A percentile compares a stretch with the other conserved stretches of the same genome.
These are phyloP conservation scores for Myrmophylax atrothorax DNA, from an alignment of 2,113 vertebrate genomes.

Conservation along the genomic window DNA sequence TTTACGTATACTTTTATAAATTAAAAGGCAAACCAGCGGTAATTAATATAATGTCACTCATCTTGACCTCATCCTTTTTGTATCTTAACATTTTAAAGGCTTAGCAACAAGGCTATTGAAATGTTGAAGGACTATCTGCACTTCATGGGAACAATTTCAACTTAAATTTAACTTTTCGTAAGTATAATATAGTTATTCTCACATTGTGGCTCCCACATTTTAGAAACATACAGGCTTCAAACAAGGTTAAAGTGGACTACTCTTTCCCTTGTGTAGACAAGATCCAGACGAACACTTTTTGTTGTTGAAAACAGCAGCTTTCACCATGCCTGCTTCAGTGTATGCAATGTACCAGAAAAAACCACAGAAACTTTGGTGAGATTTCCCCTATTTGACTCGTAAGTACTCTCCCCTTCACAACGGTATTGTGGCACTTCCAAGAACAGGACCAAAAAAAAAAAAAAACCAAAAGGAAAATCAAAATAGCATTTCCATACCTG, in stretches of 20 bases:
- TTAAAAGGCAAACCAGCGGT: not conserved
- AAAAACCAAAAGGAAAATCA: not conserved
- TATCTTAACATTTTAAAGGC: not conserved
- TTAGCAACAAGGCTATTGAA: not conserved
- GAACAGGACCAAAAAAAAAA: fast-evolving
- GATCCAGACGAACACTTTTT: not conserved
- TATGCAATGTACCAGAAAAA: not conserved
- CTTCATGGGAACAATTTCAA: not conserved
- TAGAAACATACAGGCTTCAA: not conserved
- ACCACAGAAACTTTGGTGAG: not conserved
- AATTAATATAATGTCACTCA: fast-evolving
- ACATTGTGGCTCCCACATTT: not conserved
- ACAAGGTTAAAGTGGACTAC: not conserved
- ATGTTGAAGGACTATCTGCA: not conserved
- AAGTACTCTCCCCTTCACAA: not conserved
- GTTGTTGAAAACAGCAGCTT: not conserved
- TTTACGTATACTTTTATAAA: not conserved
- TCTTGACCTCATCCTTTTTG: not conserved
- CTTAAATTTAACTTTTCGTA: not conserved
- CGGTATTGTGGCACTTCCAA: not conserved
- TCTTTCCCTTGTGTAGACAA: not conserved
- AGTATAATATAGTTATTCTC: not conserved
- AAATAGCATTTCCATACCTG: constrained; percentile 73
- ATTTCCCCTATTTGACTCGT: not conserved
- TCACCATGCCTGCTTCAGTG: not conserved